Conservation (phyloP, 2,888 invertebrate species). For the Allophyes oxyacanthae region DNA sequence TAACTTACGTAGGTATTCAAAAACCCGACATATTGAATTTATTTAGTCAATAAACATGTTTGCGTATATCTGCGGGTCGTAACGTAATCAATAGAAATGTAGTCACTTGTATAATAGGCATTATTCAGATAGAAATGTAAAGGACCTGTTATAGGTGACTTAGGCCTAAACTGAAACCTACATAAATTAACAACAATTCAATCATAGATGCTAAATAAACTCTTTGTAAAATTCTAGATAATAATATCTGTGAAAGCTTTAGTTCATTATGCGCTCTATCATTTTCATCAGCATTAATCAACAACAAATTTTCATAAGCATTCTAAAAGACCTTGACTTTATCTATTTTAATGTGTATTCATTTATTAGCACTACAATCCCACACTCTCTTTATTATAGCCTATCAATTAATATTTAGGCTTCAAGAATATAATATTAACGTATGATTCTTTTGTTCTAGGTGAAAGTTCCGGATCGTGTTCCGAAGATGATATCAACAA, state of each 20-base stretch:
- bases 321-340: no score
- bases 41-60: constrained; percentile 1
- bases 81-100: neutral
- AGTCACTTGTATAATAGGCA: constrained; percentile 5
- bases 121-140: constrained; percentile 16
- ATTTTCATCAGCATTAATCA: neutral
- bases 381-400: neutral
- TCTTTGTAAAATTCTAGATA: constrained; percentile 9
- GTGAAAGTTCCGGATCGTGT: constrained; percentile 91
- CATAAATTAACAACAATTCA: constrained; percentile 13
- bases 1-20: no score
- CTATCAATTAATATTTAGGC: neutral
- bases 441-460: constrained; percentile 85
- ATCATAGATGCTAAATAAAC: neutral
- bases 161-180: constrained; percentile 41
- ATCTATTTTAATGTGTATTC: no score
- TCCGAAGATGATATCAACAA: constrained; percentile 90
- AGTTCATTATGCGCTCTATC: neutral
- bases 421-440: constrained; percentile 25
- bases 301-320: neutral
- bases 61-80: neutral
- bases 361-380: neutral
- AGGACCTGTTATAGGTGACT: constrained; percentile 1
- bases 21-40: neutral
- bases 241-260: neutral